phyloP scores from a whole-genome alignment of 2,113 vertebrate species.

The Peromyscus californicus region DNA sequence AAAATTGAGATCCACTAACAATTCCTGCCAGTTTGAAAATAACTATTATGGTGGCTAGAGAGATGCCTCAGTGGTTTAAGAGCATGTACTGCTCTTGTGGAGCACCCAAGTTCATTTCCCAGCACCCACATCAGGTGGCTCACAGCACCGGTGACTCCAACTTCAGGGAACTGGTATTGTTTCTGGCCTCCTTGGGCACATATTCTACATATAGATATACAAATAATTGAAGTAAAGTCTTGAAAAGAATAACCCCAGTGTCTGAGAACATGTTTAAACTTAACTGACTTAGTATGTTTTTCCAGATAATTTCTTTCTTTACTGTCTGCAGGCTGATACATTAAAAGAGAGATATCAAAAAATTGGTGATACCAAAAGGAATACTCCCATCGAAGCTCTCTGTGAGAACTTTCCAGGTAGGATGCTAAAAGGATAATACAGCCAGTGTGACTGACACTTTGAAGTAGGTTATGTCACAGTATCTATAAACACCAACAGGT shows the following conservation, averaged over 20 bases:
- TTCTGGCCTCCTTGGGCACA: background rate
- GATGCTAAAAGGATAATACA: constrained; percentile 25
- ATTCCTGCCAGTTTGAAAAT: constrained; percentile 23
- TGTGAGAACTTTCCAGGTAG: constrained; percentile 99
- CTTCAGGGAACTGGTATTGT: background rate
- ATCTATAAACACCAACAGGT: background rate
- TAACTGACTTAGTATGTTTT: constrained; percentile 30
- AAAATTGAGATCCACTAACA: background rate
- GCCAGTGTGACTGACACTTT: background rate
- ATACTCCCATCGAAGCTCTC: constrained; percentile 98
- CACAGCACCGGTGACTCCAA: background rate
- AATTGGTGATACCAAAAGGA: constrained; percentile 99
- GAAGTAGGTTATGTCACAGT: background rate
- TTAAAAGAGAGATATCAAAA: constrained; percentile 99
- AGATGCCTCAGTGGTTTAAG: background rate
- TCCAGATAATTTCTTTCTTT: constrained; percentile 80
- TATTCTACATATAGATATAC: background rate
- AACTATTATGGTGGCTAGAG: background rate
- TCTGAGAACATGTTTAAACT: background rate
- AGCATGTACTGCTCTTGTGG: too few species aligned
- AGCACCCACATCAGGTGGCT: background rate
- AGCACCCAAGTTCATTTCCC: background rate
- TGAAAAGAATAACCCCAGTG: background rate
- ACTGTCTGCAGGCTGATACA: constrained; percentile 94
- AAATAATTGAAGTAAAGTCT: background rate